These are phyloP conservation scores for Athalia cordata DNA, from an alignment of 2,888 invertebrate genomes.

Conservation along the genomic window DNA sequence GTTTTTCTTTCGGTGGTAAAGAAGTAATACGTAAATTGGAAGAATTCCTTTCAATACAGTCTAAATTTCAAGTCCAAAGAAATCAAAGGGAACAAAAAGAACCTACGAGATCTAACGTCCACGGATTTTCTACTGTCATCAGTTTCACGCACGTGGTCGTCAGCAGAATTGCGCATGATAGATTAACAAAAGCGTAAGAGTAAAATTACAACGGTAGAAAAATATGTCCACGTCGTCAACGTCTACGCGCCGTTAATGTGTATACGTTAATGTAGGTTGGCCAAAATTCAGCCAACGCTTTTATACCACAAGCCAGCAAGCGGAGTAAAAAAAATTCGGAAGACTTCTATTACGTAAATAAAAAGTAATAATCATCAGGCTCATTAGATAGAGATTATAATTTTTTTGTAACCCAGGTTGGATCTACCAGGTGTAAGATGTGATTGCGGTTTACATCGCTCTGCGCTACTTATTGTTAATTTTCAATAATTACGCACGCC, in stretches of 20 bases:
- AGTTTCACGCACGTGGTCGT: neutral
- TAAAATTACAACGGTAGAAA: neutral
- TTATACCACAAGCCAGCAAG: conserved; percentile 14
- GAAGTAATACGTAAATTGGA: neutral
- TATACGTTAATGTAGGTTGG: conserved; percentile 7
- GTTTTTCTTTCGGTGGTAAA: neutral
- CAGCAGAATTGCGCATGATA: conserved; percentile 8
- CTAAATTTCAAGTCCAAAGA: neutral
- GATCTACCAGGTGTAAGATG: neutral
- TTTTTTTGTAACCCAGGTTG: conserved; percentile 6
- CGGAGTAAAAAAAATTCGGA: conserved; percentile 13
- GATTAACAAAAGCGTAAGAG: neutral
- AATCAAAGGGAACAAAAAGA: neutral
- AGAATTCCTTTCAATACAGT: neutral
- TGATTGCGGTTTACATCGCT: conserved; percentile 1
- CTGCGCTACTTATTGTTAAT: neutral
- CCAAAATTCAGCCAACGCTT: neutral
- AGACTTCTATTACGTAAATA: conserved; percentile 20
- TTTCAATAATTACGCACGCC: conserved; percentile 1
- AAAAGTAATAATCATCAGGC: conserved; percentile 5
- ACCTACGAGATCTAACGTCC: neutral
- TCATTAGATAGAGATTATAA: neutral
- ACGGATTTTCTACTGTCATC: conserved; percentile 6
- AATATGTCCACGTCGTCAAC: neutral
- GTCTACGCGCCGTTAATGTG: neutral